Evolutionary conservation across 2,888 invertebrate genomes (phyloP), one percentile per base, ranked within the genome.

Genomic region (Hyalella azteca): DNA sequence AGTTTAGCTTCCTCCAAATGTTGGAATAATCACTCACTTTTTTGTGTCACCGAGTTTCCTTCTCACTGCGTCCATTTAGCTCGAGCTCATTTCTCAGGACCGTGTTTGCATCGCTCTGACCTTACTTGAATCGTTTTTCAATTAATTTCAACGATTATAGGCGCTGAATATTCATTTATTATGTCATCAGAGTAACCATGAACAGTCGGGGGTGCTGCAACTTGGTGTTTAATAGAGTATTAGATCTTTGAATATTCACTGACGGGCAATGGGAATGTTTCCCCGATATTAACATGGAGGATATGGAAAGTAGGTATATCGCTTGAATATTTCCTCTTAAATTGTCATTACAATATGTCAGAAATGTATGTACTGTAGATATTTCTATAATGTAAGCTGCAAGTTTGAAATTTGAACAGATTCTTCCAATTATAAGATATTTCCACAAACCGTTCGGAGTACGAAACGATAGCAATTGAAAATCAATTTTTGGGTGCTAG

Each of bases 71-170:
- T 66, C 66, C 66, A 66, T 66, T 19, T 36, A 66, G 66, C 39
- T n/a, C 0, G 39, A 11, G 66, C 32, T 66, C 66, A 66, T 66
- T 66, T 36, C 66, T 66, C 66, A 66, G 66, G 66, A 32, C 36
- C 11, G 36, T 29, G 66, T 66, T 66, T 66, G 39, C 29, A 32
- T 36, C 11, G 66, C 66, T 29, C n/a, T 36, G 66, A 29, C 36
- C 66, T 22, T 66, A 13, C 36, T 66, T 66, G 36, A 66, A 66
- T 66, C 66, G 36, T 36, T 66, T 36, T 19, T 36, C 66, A 32
- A 66, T 66, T 36, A 66, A 66, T 66, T n/a, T 26, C 54, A 54
- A 54, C 29, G 54, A 7, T 54, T 54, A 29, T 54, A 26, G 54
- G 26, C 54, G 54, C 54, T 3, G 11, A 26, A 13, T 54, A 54